Evolutionary conservation across 1,140 invertebrate genomes (phyloP).

Genomic region (Pteromalus puparum): DNA sequence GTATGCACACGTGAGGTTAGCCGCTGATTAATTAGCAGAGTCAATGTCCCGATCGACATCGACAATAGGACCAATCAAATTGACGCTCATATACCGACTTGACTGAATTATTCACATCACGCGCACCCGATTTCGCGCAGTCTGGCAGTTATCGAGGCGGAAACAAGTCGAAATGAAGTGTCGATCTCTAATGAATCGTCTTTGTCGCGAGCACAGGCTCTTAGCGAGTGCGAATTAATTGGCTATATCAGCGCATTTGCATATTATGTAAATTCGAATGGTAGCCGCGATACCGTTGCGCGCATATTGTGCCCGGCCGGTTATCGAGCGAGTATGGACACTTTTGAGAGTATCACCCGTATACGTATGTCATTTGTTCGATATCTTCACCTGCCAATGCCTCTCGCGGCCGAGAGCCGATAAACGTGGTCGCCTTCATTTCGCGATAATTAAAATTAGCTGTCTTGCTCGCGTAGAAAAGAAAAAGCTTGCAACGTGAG

Average conservation of each 20-base stretch:
- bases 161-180: neutral
- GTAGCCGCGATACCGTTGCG: neutral
- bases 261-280: constrained; percentile 69
- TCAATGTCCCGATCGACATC: neutral
- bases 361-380: neutral
- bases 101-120: too few relatives aligned
- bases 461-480: neutral
- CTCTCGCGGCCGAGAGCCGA: neutral
- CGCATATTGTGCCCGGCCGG: neutral
- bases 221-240: constrained; percentile 71
- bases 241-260: constrained; percentile 72
- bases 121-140: too few relatives aligned
- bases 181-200: constrained; percentile 70
- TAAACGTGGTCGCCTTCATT: neutral
- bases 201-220: constrained; percentile 60
- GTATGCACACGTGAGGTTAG: constrained; percentile 5
- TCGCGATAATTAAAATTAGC: constrained; percentile 43
- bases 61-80: neutral
- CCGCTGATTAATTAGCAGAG: constrained; percentile 68
- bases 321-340: neutral
- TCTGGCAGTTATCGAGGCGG: too few relatives aligned
- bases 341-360: neutral
- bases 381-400: constrained; percentile 31
- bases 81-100: neutral
- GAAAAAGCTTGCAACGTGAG: neutral